Base-by-base conservation (phyloP, 1,140 invertebrate species). In the Ceratosolen fusciceps region DNA sequence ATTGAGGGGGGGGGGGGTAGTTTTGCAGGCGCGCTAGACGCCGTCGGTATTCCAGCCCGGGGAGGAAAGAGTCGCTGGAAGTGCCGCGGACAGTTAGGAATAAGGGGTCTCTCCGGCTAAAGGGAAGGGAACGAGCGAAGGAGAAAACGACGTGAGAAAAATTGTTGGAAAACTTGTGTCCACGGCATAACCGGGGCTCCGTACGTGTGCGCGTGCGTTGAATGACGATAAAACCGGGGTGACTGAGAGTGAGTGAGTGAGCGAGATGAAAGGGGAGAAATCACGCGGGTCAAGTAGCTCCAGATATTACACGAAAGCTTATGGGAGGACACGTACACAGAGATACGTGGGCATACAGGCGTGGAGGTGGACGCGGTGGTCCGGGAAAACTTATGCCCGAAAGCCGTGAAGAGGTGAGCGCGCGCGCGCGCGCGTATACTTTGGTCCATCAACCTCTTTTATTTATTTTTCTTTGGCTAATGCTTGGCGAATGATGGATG, bases 291-390 rank as follows among this genome's bases (percentile, higher is more conserved):
- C 37, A 70, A 58, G 31, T 60, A 21, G 34, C 34, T 52, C 52
- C 49, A 34, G 34, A 8, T 26, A 31, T 7, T 52, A 71, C 70
- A 39, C 37, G 72, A 74, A 74, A 74, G 60, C 72, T 60, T 43
- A 74, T 74, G 72, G 34, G 70, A 26, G 5, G 14, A 16, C 70
- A 16, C n/a, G 29, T 54, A 14, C 26, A 14, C 5, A 21, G 12
- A 29, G 19, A 2, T 10, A 2, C 60, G 54, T 9, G 26, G n/a
- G 10, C 21, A n/a, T n/a, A n/a, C n/a, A n/a, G n/a, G n/a, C n/a
- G n/a, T n/a, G n/a, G n/a, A n/a, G n/a, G n/a, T n/a, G n/a, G n/a
- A n/a, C n/a, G n/a, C n/a, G n/a, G 62, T 68, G 47, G 52, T 26
- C 37, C 21, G 3, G 39, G 21, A 47, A 67, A 67, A 70, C 70